A percentile compares a stretch with the other conserved stretches of the same genome.
These are phyloP conservation scores for Petaurus breviceps DNA, from an alignment of 2,113 vertebrate genomes.

Conservation along the genomic window DNA sequence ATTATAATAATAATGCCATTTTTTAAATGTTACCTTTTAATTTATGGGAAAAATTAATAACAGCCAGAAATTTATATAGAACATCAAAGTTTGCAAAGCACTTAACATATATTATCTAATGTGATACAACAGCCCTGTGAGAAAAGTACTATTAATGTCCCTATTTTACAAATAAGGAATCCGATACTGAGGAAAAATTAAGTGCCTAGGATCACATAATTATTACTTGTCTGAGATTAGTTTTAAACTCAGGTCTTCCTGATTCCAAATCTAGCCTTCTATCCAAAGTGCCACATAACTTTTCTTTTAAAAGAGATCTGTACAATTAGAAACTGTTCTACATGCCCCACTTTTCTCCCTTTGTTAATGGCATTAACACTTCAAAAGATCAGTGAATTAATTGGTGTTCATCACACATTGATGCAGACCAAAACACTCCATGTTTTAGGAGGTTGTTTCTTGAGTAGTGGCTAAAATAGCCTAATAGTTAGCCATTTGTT, in stretches of 20 bases:
- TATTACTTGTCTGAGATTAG: background rate
- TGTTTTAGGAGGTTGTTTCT: background rate
- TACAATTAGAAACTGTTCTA: background rate
- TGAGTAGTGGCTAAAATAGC: background rate
- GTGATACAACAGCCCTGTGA: background rate
- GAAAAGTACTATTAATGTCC: background rate
- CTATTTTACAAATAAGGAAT: background rate
- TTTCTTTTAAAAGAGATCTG: background rate
- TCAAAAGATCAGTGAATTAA: background rate
- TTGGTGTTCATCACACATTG: background rate
- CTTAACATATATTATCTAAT: background rate
- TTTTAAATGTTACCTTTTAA: conserved; percentile 29
- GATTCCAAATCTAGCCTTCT: background rate
- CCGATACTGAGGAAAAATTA: background rate
- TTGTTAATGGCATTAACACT: background rate
- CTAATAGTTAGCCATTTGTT: background rate
- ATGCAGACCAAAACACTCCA: background rate
- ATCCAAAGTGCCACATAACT: background rate
- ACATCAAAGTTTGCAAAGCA: background rate
- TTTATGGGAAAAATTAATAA: background rate
- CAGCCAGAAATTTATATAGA: background rate
- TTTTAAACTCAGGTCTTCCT: background rate
- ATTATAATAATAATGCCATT: conserved; percentile 23
- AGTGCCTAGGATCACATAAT: background rate
- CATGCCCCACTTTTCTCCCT: background rate